phyloP scores from a whole-genome alignment of 2,888 invertebrate genomes.

The Lasius platythorax region DNA sequence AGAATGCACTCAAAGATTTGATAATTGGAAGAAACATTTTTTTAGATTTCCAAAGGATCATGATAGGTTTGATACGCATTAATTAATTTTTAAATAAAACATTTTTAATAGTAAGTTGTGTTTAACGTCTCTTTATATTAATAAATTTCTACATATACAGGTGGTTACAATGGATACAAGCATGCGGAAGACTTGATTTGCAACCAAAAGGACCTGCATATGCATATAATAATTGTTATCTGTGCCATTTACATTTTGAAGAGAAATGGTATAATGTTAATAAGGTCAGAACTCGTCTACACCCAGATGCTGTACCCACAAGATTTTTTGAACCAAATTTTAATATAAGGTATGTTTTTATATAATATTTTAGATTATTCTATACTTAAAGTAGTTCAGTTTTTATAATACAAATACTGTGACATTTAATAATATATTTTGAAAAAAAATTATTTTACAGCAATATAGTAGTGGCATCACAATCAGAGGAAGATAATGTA shows the following conservation, averaged over 20 bases:
- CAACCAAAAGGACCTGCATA: neutral
- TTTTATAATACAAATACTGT: too few species aligned
- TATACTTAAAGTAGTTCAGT: too few species aligned
- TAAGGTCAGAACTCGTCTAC: neutral
- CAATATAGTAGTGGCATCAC: too few species aligned
- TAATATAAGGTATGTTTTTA: neutral
- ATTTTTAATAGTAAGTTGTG: neutral
- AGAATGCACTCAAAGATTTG: neutral
- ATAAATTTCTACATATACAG: neutral
- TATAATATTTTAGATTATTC: neutral
- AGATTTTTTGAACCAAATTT: neutral
- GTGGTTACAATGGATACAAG: neutral
- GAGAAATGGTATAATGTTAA: neutral
- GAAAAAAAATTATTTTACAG: too few species aligned
- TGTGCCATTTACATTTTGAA: constrained; percentile 3
- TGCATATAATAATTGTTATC: neutral
- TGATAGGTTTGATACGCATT: neutral
- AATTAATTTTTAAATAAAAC: neutral
- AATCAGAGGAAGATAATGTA: too few species aligned
- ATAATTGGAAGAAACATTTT: neutral
- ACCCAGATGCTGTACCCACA: neutral
- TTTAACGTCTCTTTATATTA: neutral
- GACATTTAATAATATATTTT: too few species aligned
- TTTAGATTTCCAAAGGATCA: constrained; percentile 3
- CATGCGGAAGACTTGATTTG: neutral